Conservation (phyloP, 2,888 invertebrate genomes). For the Tinea semifulvella region DNA sequence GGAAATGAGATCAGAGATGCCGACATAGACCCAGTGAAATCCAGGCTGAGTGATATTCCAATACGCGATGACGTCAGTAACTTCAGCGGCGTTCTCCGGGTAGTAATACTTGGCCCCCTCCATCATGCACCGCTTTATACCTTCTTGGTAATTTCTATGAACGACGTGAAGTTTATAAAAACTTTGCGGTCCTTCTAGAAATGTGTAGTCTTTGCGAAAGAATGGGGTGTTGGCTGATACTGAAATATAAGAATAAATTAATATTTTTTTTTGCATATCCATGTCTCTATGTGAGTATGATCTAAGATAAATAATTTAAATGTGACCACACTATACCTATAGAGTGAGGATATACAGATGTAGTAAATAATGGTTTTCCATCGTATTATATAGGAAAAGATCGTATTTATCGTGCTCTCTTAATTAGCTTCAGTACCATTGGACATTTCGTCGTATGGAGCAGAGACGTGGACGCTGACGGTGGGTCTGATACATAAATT, state of each 20-base stretch:
- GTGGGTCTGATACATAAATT: no score
- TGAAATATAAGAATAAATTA: background rate
- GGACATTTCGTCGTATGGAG: no score
- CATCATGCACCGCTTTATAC: slow-evolving; percentile 19
- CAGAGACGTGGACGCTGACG: no score
- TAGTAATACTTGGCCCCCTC: slow-evolving; percentile 23
- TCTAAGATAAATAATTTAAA: no score
- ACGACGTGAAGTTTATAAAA: slow-evolving; percentile 23
- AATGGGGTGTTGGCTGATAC: background rate
- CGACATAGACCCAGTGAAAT: slow-evolving; percentile 29
- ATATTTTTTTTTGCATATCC: no score
- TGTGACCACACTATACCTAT: no score
- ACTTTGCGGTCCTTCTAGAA: slow-evolving; percentile 17
- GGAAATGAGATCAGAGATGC: slow-evolving; percentile 31
- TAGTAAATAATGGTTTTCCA: no score
- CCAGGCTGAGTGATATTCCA: slow-evolving; percentile 20
- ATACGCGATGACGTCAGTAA: slow-evolving; percentile 11
- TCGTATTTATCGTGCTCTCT: no score
- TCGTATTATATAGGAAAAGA: no score
- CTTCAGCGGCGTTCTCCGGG: slow-evolving; percentile 20
- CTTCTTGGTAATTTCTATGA: slow-evolving; percentile 20
- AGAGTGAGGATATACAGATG: no score
- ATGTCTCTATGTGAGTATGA: no score
- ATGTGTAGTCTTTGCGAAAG: slow-evolving; percentile 23
- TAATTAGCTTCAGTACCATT: no score